These are phyloP conservation scores for Beaufortia kweichowensis DNA, from an alignment of 2,113 vertebrate species.

Conservation along the genomic window DNA sequence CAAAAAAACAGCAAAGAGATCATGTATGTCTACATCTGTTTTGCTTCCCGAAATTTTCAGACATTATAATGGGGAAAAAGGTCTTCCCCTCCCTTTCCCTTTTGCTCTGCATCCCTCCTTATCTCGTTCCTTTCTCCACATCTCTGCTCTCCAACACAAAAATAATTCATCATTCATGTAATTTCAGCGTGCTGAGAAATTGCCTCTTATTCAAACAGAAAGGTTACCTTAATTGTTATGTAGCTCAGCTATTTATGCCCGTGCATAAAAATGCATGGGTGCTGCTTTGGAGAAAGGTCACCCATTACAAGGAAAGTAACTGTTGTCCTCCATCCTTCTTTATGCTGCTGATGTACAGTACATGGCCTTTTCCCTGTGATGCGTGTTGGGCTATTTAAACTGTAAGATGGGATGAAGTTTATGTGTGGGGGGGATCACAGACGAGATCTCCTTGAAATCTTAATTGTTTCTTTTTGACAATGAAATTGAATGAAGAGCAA, in stretches of 20 bases:
- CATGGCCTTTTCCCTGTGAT: slow-evolving; percentile 46
- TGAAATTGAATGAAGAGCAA: no score
- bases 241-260: slow-evolving; percentile 76
- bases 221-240: slow-evolving; percentile 80
- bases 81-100: slow-evolving; percentile 55
- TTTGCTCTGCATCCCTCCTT: slow-evolving; percentile 45
- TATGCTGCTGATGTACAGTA: slow-evolving; percentile 18
- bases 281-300: slow-evolving; percentile 78
- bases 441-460: slow-evolving; percentile 61
- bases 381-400: slow-evolving; percentile 65
- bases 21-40: slow-evolving; percentile 78
- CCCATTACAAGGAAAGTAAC: slow-evolving; percentile 73
- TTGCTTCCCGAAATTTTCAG: slow-evolving; percentile 85
- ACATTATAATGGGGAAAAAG: slow-evolving; percentile 81
- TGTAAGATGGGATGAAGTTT: slow-evolving; percentile 60
- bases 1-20: slow-evolving; percentile 66
- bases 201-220: slow-evolving; percentile 78
- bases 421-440: slow-evolving; percentile 45
- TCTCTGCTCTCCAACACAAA: slow-evolving; percentile 68
- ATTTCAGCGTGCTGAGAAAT: slow-evolving; percentile 76
- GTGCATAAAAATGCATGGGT: slow-evolving; percentile 76
- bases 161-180: slow-evolving; percentile 83
- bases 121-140: slow-evolving; percentile 49
- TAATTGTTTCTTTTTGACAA: slow-evolving; percentile 30
- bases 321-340: slow-evolving; percentile 62